Conservation (phyloP, 2,888 invertebrate genomes). For the Nemurella pictetii region DNA sequence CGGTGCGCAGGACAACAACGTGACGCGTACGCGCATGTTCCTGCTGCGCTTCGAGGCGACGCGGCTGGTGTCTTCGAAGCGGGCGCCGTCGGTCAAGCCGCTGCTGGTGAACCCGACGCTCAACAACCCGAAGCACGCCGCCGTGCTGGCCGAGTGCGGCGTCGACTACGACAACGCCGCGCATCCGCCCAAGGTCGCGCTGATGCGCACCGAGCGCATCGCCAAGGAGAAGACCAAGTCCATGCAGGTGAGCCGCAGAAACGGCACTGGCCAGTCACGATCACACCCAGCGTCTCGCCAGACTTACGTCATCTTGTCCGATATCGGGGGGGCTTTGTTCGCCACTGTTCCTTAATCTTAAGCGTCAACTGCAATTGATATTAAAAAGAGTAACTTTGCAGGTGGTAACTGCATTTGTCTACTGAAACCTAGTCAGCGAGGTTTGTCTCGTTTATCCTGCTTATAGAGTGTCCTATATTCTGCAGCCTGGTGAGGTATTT, state of each 20-base stretch:
- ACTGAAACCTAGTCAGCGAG: too few relatives aligned
- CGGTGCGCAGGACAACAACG: conserved; percentile 69
- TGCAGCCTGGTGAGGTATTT: too few relatives aligned
- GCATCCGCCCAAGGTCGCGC: conserved; percentile 79
- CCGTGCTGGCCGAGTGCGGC: conserved; percentile 79
- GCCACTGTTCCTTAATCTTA: too few relatives aligned
- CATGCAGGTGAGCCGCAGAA: conserved; percentile 25
- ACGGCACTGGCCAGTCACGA: too few relatives aligned
- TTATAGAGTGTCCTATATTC: too few relatives aligned
- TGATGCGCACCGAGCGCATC: conserved; percentile 79
- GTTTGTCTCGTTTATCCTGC: too few relatives aligned
- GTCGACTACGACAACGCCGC: conserved; percentile 85
- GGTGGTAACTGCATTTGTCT: too few relatives aligned
- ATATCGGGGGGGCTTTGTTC: too few relatives aligned
- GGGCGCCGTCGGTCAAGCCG: conserved; percentile 75
- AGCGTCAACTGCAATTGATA: too few relatives aligned
- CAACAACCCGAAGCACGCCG: conserved; percentile 83
- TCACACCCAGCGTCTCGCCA: too few relatives aligned
- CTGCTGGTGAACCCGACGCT: conserved; percentile 70
- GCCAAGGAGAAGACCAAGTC: conserved; percentile 76
- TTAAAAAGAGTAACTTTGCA: too few relatives aligned
- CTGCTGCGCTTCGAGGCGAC: conserved; percentile 74
- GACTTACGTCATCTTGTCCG: too few relatives aligned
- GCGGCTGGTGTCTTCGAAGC: conserved; percentile 72
- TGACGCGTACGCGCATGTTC: conserved; percentile 67